Percentiles rank a stretch among this genome's conserved stretches.
These are phyloP conservation scores for Telmatochromis brachygnathus DNA, from an alignment of 2,113 vertebrate species.

Conservation along the genomic window DNA sequence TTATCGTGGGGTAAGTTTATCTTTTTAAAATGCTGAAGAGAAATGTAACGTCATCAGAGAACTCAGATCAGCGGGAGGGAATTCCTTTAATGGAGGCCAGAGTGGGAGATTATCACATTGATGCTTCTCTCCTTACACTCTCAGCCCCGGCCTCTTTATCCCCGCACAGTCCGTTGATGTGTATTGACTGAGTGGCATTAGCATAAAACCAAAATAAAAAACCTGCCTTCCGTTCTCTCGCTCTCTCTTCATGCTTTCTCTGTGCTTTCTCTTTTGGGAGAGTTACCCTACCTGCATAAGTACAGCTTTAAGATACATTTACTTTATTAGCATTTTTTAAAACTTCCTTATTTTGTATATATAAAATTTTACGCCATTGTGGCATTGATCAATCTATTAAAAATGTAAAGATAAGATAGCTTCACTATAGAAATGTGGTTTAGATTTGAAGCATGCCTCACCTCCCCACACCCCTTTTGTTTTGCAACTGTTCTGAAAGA, in stretches of 20 bases:
- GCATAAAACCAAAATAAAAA: conserved; percentile 1
- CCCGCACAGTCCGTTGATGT: not conserved
- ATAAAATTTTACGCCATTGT: not conserved
- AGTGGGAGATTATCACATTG: conserved; percentile 31
- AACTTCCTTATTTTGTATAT: not conserved
- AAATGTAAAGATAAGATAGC: not conserved
- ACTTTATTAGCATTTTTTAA: not conserved
- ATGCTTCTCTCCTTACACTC: conserved; percentile 37
- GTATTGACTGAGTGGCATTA: conserved; percentile 18
- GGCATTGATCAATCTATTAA: not conserved
- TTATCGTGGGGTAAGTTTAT: conserved; percentile 19
- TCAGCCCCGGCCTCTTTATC: not conserved
- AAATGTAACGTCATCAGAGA: not conserved
- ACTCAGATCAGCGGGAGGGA: conserved; percentile 14
- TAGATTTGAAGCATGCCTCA: not conserved
- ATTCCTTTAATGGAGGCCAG: conserved; percentile 7
- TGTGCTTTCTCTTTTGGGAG: not conserved
- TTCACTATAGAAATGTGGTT: not conserved
- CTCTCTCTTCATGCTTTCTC: not conserved
- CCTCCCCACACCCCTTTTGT: not conserved
- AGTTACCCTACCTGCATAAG: not conserved
- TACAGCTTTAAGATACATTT: not conserved
- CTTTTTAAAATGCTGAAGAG: conserved; percentile 25
- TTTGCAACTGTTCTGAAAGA: not conserved
- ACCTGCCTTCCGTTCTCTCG: not conserved